These are phyloP conservation scores for Limnephilus auricula DNA, from an alignment of 2,888 invertebrate species.

Conservation along the genomic window DNA sequence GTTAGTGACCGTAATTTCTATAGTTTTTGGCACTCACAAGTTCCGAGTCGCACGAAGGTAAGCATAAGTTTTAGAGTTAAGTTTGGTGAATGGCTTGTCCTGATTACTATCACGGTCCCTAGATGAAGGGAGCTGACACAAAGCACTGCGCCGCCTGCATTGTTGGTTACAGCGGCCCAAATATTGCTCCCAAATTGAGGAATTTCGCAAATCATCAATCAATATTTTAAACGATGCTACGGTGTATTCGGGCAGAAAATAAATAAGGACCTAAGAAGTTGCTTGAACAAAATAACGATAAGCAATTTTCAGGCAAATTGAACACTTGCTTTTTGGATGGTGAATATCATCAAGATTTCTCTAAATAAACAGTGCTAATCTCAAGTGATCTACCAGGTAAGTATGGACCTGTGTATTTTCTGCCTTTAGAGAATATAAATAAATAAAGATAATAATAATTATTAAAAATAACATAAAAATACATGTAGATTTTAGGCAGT, in stretches of 20 bases:
- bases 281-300: too few species aligned
- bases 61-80: background rate
- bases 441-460: too few species aligned
- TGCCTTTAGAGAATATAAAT: too few species aligned
- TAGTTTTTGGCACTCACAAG: background rate
- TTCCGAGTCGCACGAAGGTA: background rate
- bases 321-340: too few species aligned
- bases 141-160: background rate
- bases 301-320: background rate
- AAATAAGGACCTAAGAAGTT: background rate
- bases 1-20: too few species aligned
- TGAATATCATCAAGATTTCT: too few species aligned
- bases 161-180: background rate
- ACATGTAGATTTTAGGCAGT: too few species aligned
- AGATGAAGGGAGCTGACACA: background rate
- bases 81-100: background rate
- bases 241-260: background rate
- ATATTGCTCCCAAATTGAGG: background rate
- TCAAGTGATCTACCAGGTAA: too few species aligned
- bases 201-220: background rate
- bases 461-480: too few species aligned
- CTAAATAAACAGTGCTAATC: too few species aligned
- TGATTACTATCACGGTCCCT: background rate
- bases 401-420: too few species aligned
- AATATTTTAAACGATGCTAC: background rate